A percentile compares a stretch with the other conserved stretches of the same genome.
These are phyloP conservation scores for Clarias fuscus DNA, from an alignment of 2,797 vertebrate genomes.

Conservation along the genomic window DNA sequence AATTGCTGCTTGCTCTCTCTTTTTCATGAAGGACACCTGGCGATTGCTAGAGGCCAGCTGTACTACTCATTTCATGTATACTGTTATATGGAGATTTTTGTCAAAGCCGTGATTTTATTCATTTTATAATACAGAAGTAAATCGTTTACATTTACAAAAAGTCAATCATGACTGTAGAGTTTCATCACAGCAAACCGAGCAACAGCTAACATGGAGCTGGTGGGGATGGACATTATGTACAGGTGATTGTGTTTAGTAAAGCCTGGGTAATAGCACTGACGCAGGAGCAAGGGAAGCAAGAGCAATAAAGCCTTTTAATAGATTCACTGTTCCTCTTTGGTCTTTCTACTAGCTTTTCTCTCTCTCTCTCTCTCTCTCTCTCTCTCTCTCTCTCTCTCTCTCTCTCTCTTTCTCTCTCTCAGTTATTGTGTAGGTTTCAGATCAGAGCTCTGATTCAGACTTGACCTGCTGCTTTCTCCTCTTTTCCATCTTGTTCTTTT, in stretches of 20 bases:
- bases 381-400: neutral
- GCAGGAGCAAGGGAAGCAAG: constrained; percentile 23
- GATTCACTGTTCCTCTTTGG: constrained; percentile 27
- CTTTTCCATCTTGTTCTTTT: constrained; percentile 20
- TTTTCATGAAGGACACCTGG: neutral
- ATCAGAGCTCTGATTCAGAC: constrained; percentile 33
- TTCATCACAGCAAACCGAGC: neutral
- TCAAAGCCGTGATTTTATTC: neutral
- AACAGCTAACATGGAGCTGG: neutral
- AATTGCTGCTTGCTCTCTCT: neutral
- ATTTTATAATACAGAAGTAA: neutral
- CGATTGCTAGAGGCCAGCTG: neutral
- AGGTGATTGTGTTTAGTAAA: constrained; percentile 29
- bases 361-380: neutral
- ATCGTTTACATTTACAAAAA: no score
- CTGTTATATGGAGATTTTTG: neutral
- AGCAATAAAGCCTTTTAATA: constrained; percentile 46
- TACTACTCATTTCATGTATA: neutral
- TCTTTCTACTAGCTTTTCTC: neutral
- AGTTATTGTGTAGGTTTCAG: constrained; percentile 25
- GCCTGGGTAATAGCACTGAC: constrained; percentile 24
- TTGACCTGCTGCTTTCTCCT: constrained; percentile 29
- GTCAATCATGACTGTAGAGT: neutral
- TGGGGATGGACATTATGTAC: constrained; percentile 6
- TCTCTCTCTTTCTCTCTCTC: constrained; percentile 4